Percentiles rank a stretch among this genome's conserved stretches.
These are phyloP conservation scores for Platycheirus albimanus DNA, from an alignment of 2,888 invertebrate genomes.

Conservation along the genomic window DNA sequence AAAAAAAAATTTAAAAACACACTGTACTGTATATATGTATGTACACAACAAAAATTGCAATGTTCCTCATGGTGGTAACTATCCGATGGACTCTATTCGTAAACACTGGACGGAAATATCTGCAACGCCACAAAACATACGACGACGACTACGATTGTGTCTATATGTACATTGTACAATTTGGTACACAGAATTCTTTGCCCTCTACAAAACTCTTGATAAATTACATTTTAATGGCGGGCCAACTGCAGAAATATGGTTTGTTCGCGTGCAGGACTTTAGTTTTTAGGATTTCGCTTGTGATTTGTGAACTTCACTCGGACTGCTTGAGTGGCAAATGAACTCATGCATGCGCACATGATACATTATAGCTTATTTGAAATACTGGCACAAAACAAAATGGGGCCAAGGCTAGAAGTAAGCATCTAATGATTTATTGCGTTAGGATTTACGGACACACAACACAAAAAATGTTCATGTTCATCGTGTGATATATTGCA, in stretches of 20 bases:
- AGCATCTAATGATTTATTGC: slow-evolving; percentile 50
- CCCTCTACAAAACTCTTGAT: slow-evolving; percentile 49
- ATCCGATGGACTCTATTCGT: slow-evolving; percentile 12
- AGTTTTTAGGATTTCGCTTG: slow-evolving; percentile 61
- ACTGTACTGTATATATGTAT: neutral
- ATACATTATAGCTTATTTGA: slow-evolving; percentile 41
- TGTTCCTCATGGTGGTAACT: slow-evolving; percentile 34
- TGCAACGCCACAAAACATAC: slow-evolving; percentile 51
- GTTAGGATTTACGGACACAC: slow-evolving; percentile 10
- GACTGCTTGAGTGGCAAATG: slow-evolving; percentile 57
- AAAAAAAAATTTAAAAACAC: neutral
- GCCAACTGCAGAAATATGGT: slow-evolving; percentile 69
- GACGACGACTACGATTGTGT: slow-evolving; percentile 4
- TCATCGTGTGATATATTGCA: slow-evolving; percentile 6
- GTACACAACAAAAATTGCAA: slow-evolving; percentile 18
- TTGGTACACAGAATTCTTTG: slow-evolving; percentile 47
- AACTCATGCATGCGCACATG: slow-evolving; percentile 66
- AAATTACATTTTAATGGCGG: slow-evolving; percentile 69
- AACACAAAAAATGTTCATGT: slow-evolving; percentile 4
- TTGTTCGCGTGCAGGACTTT: slow-evolving; percentile 64
- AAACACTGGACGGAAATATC: slow-evolving; percentile 33
- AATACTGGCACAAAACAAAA: slow-evolving; percentile 22
- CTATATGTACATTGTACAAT: slow-evolving; percentile 3
- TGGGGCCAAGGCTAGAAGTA: slow-evolving; percentile 45
- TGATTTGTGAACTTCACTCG: slow-evolving; percentile 66